A percentile compares a stretch with the other conserved stretches of the same genome.
Evolutionary conservation across 1,140 invertebrate species (phyloP).

Genomic region (Drosophila sucinea): DNA sequence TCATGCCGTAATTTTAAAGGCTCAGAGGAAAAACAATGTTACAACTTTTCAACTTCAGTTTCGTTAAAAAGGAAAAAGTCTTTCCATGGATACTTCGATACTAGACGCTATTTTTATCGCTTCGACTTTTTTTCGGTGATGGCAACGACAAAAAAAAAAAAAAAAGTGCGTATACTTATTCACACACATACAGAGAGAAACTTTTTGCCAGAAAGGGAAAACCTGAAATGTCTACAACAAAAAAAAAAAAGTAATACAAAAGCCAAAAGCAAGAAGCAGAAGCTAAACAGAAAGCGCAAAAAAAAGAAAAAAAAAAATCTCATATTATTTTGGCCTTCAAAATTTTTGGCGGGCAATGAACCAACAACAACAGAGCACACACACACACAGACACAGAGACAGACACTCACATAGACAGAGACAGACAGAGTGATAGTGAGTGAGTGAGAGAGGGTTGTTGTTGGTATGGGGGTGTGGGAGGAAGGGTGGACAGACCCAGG

Average conservation of each 20-base stretch:
- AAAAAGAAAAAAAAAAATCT: constrained; percentile 66
- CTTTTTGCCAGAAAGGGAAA: constrained; percentile 73
- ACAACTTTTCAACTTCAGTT: background rate
- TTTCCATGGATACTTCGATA: background rate
- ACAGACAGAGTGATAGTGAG: constrained; percentile 30
- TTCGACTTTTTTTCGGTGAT: background rate
- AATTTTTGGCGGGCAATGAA: constrained; percentile 82
- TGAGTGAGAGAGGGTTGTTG: background rate
- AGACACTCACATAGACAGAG: constrained; percentile 11
- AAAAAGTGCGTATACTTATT: constrained; percentile 46
- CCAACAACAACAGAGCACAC: constrained; percentile 77
- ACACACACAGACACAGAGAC: constrained; percentile 32
- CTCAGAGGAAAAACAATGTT: background rate
- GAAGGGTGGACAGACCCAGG: constrained; percentile 1
- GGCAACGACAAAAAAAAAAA: constrained; percentile 31
- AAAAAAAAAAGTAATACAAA: constrained; percentile 50
- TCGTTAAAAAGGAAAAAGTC: background rate
- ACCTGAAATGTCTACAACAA: constrained; percentile 70
- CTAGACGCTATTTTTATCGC: background rate
- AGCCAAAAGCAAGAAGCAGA: constrained; percentile 46
- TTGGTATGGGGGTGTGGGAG: background rate
- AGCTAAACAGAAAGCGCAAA: constrained; percentile 54
- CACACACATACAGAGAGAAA: constrained; percentile 34
- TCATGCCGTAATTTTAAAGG: no score
- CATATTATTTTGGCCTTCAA: constrained; percentile 83